Percentiles rank a stretch among this genome's conserved stretches.
phyloP scores from a whole-genome alignment of 2,888 invertebrate species.

The Drosophila tripunctata region DNA sequence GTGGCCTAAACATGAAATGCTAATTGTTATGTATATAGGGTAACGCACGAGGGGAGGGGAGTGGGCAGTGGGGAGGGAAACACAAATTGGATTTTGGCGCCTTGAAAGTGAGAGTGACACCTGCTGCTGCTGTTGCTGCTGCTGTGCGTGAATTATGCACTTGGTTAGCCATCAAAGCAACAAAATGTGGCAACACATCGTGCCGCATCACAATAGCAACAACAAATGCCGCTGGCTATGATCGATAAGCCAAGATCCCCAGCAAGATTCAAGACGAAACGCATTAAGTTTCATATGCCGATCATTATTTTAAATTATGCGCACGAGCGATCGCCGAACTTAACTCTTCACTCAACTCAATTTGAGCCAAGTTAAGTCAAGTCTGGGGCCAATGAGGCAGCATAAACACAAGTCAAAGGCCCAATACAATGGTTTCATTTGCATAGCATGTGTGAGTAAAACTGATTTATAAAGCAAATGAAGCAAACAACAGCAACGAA shows the following conservation, averaged over 20 bases:
- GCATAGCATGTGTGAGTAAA: constrained; percentile 63
- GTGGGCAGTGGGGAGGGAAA: not conserved
- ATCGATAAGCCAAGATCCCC: constrained; percentile 66
- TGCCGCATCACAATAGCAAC: constrained; percentile 32
- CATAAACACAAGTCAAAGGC: constrained; percentile 64
- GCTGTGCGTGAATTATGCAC: constrained; percentile 54
- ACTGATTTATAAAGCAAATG: constrained; percentile 41
- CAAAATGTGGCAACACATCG: constrained; percentile 17
- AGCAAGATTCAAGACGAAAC: constrained; percentile 61
- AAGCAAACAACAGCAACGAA: constrained; percentile 1
- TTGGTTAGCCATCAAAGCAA: constrained; percentile 47
- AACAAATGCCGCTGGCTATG: constrained; percentile 43
- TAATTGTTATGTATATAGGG: constrained; percentile 74
- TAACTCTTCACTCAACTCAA: constrained; percentile 2
- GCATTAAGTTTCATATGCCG: constrained; percentile 76
- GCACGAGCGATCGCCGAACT: constrained; percentile 67
- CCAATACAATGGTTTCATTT: constrained; percentile 67
- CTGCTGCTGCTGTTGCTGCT: constrained; percentile 37
- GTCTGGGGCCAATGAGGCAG: constrained; percentile 39
- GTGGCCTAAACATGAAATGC: constrained; percentile 50
- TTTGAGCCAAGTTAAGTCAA: not conserved
- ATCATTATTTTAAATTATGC: constrained; percentile 78
- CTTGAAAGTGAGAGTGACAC: constrained; percentile 74
- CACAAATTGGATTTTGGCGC: constrained; percentile 50
- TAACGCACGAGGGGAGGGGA: constrained; percentile 24